Percentiles rank a stretch among this genome's conserved stretches.
Evolutionary conservation across 30 jellyfish, hydroid and myxozoan genomes (phyloP).

Genomic region (Aurelia sp.): DNA sequence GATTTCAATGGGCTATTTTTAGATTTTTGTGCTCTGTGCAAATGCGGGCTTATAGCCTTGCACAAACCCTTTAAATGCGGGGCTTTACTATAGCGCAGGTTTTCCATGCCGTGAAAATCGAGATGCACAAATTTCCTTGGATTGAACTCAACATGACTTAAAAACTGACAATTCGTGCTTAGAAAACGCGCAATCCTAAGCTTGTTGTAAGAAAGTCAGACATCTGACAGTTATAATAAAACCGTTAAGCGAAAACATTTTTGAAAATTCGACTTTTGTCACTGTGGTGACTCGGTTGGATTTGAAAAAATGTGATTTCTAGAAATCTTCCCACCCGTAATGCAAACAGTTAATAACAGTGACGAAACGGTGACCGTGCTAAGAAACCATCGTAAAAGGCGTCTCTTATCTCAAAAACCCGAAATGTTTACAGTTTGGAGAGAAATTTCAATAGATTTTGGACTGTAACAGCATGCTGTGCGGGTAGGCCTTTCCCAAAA

Average conservation of each 20-base stretch:
- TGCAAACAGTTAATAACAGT: constrained; percentile 39
- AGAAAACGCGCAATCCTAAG: background rate
- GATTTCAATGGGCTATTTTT: too few relatives aligned
- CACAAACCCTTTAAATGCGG: too few relatives aligned
- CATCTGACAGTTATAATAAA: background rate
- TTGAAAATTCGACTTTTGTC: constrained; percentile 17
- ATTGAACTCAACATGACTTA: too few relatives aligned
- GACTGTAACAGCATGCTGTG: background rate
- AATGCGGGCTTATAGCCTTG: too few relatives aligned
- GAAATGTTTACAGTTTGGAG: constrained; percentile 6
- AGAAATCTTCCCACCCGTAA: constrained; percentile 18
- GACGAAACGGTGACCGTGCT: constrained; percentile 14
- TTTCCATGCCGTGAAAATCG: too few relatives aligned
- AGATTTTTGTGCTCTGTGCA: too few relatives aligned
- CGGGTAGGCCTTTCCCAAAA: background rate
- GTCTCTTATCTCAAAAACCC: constrained; percentile 15
- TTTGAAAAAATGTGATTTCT: constrained; percentile 33
- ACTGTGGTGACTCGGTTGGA: constrained; percentile 32
- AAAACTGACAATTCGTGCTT: background rate
- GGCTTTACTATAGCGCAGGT: too few relatives aligned
- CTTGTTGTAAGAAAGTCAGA: background rate
- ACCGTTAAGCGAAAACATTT: constrained; percentile 2
- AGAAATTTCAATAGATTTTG: constrained; percentile 35
- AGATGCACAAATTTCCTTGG: too few relatives aligned
- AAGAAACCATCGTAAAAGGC: constrained; percentile 20